Evolutionary conservation across 2,113 vertebrate genomes (phyloP).

Genomic region (Notarius quadriscutis): DNA sequence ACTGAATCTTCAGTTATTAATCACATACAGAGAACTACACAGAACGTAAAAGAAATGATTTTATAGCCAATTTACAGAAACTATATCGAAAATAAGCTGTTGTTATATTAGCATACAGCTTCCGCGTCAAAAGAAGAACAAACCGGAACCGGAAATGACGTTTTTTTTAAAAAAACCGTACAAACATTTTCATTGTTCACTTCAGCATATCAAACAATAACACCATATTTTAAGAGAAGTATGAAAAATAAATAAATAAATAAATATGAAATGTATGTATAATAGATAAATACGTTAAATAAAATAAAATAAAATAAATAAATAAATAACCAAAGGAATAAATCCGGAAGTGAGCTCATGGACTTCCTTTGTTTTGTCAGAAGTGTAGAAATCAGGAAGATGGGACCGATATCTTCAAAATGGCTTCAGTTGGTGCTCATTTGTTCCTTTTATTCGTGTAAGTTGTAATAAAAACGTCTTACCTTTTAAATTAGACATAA

Average conservation of each 20-base stretch:
- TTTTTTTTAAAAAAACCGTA: too few species aligned
- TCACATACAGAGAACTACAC: neutral
- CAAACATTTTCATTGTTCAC: too few species aligned
- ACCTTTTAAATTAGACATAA: too few species aligned
- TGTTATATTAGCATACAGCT: neutral
- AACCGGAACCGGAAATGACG: constrained; percentile 21
- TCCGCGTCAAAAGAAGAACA: neutral
- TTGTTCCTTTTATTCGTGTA: constrained; percentile 62
- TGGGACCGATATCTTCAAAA: constrained; percentile 63
- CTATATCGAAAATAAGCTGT: neutral
- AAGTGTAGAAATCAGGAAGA: constrained; percentile 71
- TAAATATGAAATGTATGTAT: too few species aligned
- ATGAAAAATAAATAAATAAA: too few species aligned
- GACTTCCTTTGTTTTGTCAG: constrained; percentile 58
- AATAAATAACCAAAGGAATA: too few species aligned
- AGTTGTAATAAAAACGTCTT: constrained; percentile 32
- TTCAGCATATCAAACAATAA: too few species aligned
- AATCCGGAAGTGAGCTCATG: neutral
- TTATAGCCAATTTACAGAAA: neutral
- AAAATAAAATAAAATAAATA: too few species aligned
- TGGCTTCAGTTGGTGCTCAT: constrained; percentile 55
- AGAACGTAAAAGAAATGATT: neutral
- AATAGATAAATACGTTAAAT: too few species aligned
- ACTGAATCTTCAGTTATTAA: neutral
- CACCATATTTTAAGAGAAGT: too few species aligned